These are phyloP conservation scores for Procambarus virginalis DNA, from an alignment of 1,140 invertebrate species.

Conservation along the genomic window DNA sequence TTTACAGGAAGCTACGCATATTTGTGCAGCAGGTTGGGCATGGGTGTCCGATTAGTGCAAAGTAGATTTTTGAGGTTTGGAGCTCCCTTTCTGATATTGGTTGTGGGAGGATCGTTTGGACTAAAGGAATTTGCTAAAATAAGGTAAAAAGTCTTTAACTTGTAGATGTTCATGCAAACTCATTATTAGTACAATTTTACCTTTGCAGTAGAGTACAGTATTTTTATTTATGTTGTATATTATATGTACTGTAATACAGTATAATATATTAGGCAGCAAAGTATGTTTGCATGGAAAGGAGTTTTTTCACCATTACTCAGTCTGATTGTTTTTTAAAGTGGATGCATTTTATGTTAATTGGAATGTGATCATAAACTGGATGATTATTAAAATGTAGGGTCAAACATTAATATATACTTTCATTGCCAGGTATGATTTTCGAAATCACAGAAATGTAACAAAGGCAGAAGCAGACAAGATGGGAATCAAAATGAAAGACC, in stretches of 20 bases:
- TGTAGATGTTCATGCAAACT: too few relatives aligned
- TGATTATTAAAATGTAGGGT: too few relatives aligned
- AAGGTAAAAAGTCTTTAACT: conserved; percentile 75
- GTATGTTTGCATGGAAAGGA: too few relatives aligned
- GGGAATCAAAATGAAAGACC: conserved; percentile 48
- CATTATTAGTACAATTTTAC: too few relatives aligned
- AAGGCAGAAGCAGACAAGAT: conserved; percentile 48
- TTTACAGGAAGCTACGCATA: not conserved
- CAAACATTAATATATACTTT: not conserved
- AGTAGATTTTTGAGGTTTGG: conserved; percentile 77
- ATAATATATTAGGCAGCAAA: too few relatives aligned
- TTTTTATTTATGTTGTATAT: too few relatives aligned
- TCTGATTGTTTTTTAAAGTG: too few relatives aligned
- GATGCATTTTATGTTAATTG: too few relatives aligned
- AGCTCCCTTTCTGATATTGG: conserved; percentile 81
- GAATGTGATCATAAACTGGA: too few relatives aligned
- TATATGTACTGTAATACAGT: too few relatives aligned
- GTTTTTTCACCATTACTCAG: too few relatives aligned
- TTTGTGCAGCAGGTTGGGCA: not conserved
- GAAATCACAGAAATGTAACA: conserved; percentile 24
- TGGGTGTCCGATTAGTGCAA: conserved; percentile 24
- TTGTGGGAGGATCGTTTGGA: conserved; percentile 82
- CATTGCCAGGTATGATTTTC: conserved; percentile 44
- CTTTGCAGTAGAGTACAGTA: too few relatives aligned
- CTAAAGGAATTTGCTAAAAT: conserved; percentile 82